Base-by-base conservation (phyloP, 2,113 vertebrate genomes). In the Electrona antarctica region DNA sequence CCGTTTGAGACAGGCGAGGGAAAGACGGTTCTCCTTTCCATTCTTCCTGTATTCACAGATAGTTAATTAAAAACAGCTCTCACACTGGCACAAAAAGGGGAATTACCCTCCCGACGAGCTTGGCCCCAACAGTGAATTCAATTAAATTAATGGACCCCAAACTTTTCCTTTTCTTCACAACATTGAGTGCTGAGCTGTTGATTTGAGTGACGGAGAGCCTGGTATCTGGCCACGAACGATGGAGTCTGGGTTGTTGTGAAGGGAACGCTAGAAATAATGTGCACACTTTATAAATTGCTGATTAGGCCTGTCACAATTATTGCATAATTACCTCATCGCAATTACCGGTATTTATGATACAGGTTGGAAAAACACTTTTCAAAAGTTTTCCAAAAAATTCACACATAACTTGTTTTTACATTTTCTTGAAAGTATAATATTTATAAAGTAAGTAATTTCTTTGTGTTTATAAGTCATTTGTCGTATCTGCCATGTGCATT, bases 51-150 rank as follows among this genome's bases (percentile, higher is more conserved):
- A 67, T 76, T 73, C 81, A 60, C 71, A 73, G 58, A 67, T 45
- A 64, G 60, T 57, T 51, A 60, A 62, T 47, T 64, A 67, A 78
- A 65, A 54, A 11, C 7, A 21, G 45, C 60, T 60, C 64, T 74
- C 50, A n/a, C 28, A 67, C 48, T 45, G 65, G 63, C 78, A 57
- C 54, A 60, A 78, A 33, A 60, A 69, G 65, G 59, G 29, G 51
- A 28, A 48, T n/a, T 65, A 64, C 56, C 63, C 51, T 45, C 71
- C 67, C 4, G 59, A 61, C 50, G 4, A 51, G 47, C 54, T 46
- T 56, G 54, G 61, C 73, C 66, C 67, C 15, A 61, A 76, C 57
- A 69, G 55, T 75, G 54, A 76, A 62, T 80, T 71, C 71, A 50
- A 63, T 74, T 73, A 56, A 71, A 78, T 47, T 3, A 62, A 49